Evolutionary conservation across 2,113 vertebrate species (phyloP), one percentile per base, ranked within the genome.

Genomic region (Semnornis frantzii): DNA sequence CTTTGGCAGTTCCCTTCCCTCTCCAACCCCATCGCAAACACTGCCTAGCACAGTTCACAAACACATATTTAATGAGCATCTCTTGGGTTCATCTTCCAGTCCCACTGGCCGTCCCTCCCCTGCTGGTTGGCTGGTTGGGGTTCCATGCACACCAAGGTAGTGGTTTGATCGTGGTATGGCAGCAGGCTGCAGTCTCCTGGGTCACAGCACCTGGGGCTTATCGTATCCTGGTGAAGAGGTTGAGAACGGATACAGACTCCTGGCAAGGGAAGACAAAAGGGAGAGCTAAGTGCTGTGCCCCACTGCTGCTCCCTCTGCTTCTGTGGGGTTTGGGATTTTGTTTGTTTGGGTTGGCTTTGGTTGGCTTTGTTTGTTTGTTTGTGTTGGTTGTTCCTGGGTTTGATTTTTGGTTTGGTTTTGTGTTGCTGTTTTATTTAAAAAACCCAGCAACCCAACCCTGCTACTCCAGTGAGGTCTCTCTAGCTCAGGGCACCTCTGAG

Each of bases 171-270:
- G 95, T 50, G 48, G 63, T 54, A 73, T 20, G 18, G 64, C 33
- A 60, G 60, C 33, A 60, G 60, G 69, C 89, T 65, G 55, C 27
- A n/a, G 81, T 68, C 87, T 89, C 91, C 82, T 12, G 65, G 90
- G 58, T n/a, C 13, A 5, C 21, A 69, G 73, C 4, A 8, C 2
- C 15, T 3, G 68, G 76, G 46, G 6, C 96, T 97, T 98, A 99
- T 96, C 99, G 98, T 97, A 99, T 99, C 97, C 99, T 98, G 64
- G 99, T 99, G 97, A 99, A 99, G 90, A 99, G 98, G 97, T 99
- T 99, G 85, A 99, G 97, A 81, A 99, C 99, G 1, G 99, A 99
- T 70, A 98, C 98, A 0, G 99, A 99, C 77, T 99, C 99, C 99
- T 99, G 76, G 23, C 27, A 52, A 52, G 71, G 58, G 6, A 71